A percentile compares a stretch with the other conserved stretches of the same genome.
phyloP scores from a whole-genome alignment of 2,113 vertebrate species.

The Microtus ochrogaster region DNA sequence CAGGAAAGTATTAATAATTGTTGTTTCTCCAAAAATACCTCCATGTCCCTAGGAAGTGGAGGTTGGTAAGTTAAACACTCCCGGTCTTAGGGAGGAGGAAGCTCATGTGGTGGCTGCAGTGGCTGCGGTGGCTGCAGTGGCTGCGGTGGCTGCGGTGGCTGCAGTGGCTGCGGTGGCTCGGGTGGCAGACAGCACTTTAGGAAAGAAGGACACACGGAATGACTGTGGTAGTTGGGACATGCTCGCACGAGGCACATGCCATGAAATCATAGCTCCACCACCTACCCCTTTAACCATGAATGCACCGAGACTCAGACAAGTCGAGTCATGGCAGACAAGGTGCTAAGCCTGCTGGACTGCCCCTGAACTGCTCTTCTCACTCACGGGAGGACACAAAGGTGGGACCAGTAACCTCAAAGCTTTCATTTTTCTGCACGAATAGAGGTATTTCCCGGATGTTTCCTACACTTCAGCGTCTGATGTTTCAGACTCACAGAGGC shows the following conservation, averaged over 20 bases:
- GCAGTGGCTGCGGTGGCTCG: not conserved
- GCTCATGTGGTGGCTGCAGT: rapidly evolving
- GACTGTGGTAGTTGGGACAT: rapidly evolving
- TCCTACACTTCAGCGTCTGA: not conserved
- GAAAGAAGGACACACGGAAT: not conserved
- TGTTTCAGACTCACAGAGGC: not conserved
- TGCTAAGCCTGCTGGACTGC: not conserved
- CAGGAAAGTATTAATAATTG: not conserved
- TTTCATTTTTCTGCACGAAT: not conserved
- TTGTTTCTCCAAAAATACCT: constrained; percentile 6
- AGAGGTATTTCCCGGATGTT: not conserved
- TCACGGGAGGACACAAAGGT: not conserved
- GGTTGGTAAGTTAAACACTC: not conserved
- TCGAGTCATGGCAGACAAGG: not conserved
- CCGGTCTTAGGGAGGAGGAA: not conserved
- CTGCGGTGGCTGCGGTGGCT: not conserved
- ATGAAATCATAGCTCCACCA: not conserved
- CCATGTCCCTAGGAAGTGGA: not conserved
- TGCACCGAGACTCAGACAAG: not conserved
- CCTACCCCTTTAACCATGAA: not conserved
- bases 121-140: not conserved
- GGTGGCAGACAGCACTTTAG: not conserved
- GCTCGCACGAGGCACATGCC: rapidly evolving
- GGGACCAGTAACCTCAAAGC: not conserved
- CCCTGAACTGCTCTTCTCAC: not conserved